phyloP scores from a whole-genome alignment of 2,113 vertebrate species.

The Nematolebias whitei region DNA sequence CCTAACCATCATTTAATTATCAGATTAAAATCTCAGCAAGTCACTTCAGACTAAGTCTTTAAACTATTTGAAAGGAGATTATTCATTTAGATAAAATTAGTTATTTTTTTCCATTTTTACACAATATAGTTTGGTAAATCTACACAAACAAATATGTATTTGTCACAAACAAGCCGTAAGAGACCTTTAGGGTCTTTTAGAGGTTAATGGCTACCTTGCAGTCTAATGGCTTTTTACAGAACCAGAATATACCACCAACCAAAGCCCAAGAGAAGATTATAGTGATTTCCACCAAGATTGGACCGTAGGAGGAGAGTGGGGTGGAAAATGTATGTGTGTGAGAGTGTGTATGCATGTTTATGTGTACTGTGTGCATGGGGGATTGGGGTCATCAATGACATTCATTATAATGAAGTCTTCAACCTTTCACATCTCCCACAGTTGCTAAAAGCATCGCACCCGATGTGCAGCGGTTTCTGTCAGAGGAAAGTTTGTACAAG shows the following conservation, averaged over 20 bases:
- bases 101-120: neutral
- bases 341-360: constrained; percentile 12
- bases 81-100: neutral
- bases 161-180: neutral
- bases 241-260: constrained; percentile 29
- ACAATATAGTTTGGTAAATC: neutral
- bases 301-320: constrained; percentile 33
- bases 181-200: neutral
- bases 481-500: constrained; percentile 11
- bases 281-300: constrained; percentile 53
- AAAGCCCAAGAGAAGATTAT: constrained; percentile 46
- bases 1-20: too few species aligned
- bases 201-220: constrained; percentile 17
- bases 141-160: neutral
- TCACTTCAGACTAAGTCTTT: neutral
- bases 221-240: constrained; percentile 17
- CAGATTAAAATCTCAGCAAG: too few species aligned
- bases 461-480: constrained; percentile 4
- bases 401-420: constrained; percentile 42
- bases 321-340: constrained; percentile 10
- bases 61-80: too few species aligned
- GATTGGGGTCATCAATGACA: constrained; percentile 24
- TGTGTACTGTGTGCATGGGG: constrained; percentile 10
- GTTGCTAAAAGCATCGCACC: constrained; percentile 17
- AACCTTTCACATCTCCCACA: constrained; percentile 47